These are phyloP conservation scores for Lagorchestes hirsutus DNA, from an alignment of 2,797 vertebrate species.

Conservation along the genomic window DNA sequence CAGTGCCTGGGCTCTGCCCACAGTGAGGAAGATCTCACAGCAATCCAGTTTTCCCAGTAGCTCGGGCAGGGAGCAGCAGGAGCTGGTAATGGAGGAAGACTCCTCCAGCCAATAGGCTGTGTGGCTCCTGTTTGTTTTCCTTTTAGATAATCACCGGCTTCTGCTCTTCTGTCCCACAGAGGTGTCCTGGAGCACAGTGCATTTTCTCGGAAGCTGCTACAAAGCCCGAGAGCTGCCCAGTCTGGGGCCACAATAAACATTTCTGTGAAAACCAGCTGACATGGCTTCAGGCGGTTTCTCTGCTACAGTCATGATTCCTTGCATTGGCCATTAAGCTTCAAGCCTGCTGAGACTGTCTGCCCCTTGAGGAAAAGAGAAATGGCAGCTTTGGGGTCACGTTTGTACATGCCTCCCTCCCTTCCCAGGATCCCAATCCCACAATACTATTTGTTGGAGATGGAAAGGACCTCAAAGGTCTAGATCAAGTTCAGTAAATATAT, in stretches of 20 bases:
- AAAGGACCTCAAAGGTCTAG: not conserved
- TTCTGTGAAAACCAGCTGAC: not conserved
- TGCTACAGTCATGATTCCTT: no score
- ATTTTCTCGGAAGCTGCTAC: not conserved
- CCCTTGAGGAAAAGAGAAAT: not conserved
- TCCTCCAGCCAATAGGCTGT: no score
- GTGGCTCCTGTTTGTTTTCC: no score
- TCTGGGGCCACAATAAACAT: not conserved
- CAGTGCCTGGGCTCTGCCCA: no score
- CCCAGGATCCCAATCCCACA: not conserved
- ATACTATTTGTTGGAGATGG: not conserved
- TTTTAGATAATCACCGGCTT: not conserved
- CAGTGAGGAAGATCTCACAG: not conserved
- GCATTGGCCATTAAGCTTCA: not conserved
- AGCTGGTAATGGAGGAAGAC: no score
- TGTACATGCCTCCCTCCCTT: not conserved
- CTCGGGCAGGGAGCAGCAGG: no score
- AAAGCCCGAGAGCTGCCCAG: not conserved
- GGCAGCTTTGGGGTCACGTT: not conserved
- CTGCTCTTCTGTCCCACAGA: no score
- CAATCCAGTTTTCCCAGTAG: no score
- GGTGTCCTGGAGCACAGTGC: not conserved
- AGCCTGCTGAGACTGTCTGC: not conserved
- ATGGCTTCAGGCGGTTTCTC: no score
- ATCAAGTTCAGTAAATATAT: not conserved